Base-by-base conservation (phyloP, 2,797 vertebrate genomes). In the Callimico goeldii region DNA sequence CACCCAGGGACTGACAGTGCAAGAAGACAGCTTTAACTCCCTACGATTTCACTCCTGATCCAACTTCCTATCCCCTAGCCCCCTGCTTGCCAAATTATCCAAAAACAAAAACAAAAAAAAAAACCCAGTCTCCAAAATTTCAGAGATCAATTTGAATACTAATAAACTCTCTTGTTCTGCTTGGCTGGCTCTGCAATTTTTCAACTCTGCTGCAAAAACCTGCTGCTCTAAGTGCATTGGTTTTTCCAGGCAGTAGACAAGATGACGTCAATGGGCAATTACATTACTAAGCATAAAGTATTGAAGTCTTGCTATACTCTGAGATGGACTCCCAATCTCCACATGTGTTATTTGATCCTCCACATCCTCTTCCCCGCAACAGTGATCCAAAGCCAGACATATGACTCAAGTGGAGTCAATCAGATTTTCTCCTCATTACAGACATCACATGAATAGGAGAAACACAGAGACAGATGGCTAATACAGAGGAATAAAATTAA, bases 401-500 rank as follows among this genome's bases (percentile, higher is more conserved):
- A 26, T 64, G 41, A 90, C 79, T 81, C 43, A 77, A 41, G 14
- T 9, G 70, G 39, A 93, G 52, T 11, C 52, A 92, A 58, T 67
- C 20, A 72, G 58, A 90, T 92, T 86, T 43, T 70, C 81, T 70
- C 30, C 75, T 55, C 67, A 75, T 90, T 70, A 36, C 24, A 86
- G 94, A 90, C 7, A 3, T 73, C 64, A 92, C 24, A 67, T 64
- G 13, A 92, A 86, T 30, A 73, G 33, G 26, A 91, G 70, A 95
- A 76, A 91, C 46, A 50, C 0, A 91, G 75, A 73, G 22, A 90
- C 0, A 0, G 17, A 87, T 48, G 28, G 39, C 33, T 30, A 86
- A 88, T 1, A 83, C 28, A 70, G 26, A 30, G 55, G 20, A 94
- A 86, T 77, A 88, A 90, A 96, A 82, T 91, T 70, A 94, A 90